Evolutionary conservation across 2,113 vertebrate genomes (phyloP).

Genomic region (Tringa solitaria): DNA sequence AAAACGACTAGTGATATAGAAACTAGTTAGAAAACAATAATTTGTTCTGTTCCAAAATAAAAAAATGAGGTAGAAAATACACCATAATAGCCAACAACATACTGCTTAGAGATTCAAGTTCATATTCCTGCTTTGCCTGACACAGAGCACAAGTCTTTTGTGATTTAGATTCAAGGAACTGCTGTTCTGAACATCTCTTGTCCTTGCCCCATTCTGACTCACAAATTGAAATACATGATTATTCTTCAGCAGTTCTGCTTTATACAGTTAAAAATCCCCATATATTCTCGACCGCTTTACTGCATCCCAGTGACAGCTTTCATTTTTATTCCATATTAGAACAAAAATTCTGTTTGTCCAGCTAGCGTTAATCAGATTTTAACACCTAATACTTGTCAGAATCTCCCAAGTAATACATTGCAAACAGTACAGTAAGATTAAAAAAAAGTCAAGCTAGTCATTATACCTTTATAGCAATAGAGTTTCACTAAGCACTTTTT

Average conservation of each 20-base stretch:
- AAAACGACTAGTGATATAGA: neutral
- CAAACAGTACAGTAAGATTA: slow-evolving; percentile 9
- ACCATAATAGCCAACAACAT: neutral
- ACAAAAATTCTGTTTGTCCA: slow-evolving; percentile 16
- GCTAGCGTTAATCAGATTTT: neutral
- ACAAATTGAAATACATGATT: neutral
- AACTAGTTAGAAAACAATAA: neutral
- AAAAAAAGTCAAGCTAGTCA: neutral
- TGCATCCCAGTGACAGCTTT: neutral
- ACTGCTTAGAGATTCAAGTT: neutral
- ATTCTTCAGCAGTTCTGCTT: neutral
- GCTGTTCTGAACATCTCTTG: neutral
- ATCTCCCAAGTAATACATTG: neutral
- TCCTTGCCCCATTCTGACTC: neutral
- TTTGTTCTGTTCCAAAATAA: neutral
- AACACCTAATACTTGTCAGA: neutral
- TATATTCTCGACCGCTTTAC: neutral
- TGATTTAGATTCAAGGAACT: neutral
- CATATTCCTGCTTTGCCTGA: neutral
- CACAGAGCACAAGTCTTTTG: neutral
- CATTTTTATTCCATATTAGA: neutral
- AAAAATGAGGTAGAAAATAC: neutral
- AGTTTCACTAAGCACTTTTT: neutral
- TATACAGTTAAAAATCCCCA: neutral
- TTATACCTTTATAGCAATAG: neutral